Conservation (phyloP, 1,140 invertebrate species). For the Aradophagus sp. region DNA sequence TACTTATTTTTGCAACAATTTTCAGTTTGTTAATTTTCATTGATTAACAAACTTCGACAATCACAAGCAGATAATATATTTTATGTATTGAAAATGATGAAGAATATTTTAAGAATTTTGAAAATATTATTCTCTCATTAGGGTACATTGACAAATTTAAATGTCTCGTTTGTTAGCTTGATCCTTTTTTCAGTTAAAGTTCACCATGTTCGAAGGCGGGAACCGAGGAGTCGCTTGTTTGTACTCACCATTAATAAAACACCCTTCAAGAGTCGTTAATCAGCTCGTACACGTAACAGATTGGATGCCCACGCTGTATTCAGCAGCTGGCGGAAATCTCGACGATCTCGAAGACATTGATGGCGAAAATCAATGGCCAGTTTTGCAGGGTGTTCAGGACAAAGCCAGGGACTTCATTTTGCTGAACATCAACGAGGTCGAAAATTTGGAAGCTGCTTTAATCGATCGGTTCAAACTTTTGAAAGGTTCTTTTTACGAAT, state of each 20-base stretch:
- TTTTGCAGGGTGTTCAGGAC: conserved; percentile 43
- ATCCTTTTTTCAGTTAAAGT: conserved; percentile 65
- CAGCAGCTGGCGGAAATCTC: conserved; percentile 75
- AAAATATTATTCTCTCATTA: no score
- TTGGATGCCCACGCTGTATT: conserved; percentile 82
- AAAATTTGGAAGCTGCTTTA: conserved; percentile 50
- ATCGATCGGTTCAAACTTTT: conserved; percentile 62
- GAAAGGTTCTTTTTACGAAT: conserved; percentile 58
- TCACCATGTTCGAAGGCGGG: conserved; percentile 80
- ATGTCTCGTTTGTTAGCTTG: no score
- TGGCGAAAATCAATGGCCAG: conserved; percentile 75
- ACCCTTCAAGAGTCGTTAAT: conserved; percentile 74
- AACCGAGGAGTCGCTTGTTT: conserved; percentile 79
- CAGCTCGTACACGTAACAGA: conserved; percentile 83
- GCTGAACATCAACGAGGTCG: conserved; percentile 63
- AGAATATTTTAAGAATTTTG: no score
- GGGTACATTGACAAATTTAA: no score
- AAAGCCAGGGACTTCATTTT: conserved; percentile 43
- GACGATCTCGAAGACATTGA: conserved; percentile 65
- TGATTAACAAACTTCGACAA: no score
- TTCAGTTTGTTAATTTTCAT: no score
- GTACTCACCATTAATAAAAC: conserved; percentile 74
- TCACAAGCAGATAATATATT: no score
- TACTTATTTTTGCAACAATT: no score
- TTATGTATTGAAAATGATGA: no score